Conservation (phyloP, 2,888 invertebrate species). For the Scotopteryx bipunctaria region DNA sequence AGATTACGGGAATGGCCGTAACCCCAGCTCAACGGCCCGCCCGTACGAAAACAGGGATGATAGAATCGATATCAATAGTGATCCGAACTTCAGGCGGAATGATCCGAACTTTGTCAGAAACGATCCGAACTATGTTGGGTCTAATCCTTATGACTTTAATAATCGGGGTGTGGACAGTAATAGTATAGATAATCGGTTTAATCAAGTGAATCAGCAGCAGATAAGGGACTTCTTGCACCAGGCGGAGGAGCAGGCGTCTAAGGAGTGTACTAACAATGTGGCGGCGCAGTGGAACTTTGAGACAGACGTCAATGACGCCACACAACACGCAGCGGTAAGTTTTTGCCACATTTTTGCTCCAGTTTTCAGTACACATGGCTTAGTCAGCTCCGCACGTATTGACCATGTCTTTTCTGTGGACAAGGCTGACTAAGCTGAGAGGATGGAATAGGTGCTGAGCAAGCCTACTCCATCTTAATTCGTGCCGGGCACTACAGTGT, state of each 20-base stretch:
- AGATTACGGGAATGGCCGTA: constrained; percentile 60
- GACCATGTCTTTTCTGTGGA: too few relatives aligned
- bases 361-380: background rate
- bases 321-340: constrained; percentile 93
- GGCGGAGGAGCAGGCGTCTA: constrained; percentile 89
- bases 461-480: too few relatives aligned
- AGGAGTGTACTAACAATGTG: constrained; percentile 93
- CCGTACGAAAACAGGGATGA: constrained; percentile 71
- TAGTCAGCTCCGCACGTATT: too few relatives aligned
- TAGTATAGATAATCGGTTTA: constrained; percentile 69
- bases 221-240: constrained; percentile 85
- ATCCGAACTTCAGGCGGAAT: constrained; percentile 72
- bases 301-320: constrained; percentile 92
- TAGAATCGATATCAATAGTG: constrained; percentile 73
- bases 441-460: too few relatives aligned
- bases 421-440: too few relatives aligned
- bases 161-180: constrained; percentile 61
- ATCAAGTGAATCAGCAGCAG: constrained; percentile 71
- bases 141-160: constrained; percentile 73
- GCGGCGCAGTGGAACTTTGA: constrained; percentile 95
- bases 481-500: too few relatives aligned
- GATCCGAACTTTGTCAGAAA: constrained; percentile 80
- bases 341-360: background rate
- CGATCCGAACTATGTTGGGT: constrained; percentile 71
- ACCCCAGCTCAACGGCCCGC: constrained; percentile 59